Evolutionary conservation across 2,113 vertebrate species (phyloP).

Genomic region (Campylomormyrus numenius): DNA sequence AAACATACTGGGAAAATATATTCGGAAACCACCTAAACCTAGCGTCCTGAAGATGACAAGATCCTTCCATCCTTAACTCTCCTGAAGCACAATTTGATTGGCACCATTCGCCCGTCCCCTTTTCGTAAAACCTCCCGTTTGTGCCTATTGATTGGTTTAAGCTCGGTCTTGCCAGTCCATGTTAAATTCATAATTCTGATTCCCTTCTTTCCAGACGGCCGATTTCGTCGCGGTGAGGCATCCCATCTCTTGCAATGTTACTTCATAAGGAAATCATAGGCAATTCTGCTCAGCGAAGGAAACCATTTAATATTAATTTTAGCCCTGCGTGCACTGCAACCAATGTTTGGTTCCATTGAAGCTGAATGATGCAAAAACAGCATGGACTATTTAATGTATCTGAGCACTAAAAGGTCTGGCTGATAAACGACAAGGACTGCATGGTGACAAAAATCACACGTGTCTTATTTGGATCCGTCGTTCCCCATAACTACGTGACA

Average conservation of each 20-base stretch:
- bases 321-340: neutral
- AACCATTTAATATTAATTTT: neutral
- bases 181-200: neutral
- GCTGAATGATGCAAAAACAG: neutral
- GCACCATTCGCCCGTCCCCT: slow-evolving; percentile 24
- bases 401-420: neutral
- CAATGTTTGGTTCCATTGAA: neutral
- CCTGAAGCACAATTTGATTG: slow-evolving; percentile 18
- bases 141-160: slow-evolving; percentile 19
- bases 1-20: neutral
- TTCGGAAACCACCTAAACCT: slow-evolving; percentile 2
- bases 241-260: neutral
- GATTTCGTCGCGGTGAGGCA: neutral
- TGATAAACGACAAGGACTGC: neutral
- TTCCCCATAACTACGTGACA: neutral
- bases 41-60: neutral
- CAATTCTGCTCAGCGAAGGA: neutral
- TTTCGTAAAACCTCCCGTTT: neutral
- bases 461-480: neutral
- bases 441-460: neutral
- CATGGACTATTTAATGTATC: neutral
- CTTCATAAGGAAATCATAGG: neutral
- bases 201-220: neutral
- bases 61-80: slow-evolving; percentile 15
- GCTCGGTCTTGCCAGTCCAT: neutral